phyloP scores from a whole-genome alignment of 2,888 invertebrate species.

The Drosophila differens region DNA sequence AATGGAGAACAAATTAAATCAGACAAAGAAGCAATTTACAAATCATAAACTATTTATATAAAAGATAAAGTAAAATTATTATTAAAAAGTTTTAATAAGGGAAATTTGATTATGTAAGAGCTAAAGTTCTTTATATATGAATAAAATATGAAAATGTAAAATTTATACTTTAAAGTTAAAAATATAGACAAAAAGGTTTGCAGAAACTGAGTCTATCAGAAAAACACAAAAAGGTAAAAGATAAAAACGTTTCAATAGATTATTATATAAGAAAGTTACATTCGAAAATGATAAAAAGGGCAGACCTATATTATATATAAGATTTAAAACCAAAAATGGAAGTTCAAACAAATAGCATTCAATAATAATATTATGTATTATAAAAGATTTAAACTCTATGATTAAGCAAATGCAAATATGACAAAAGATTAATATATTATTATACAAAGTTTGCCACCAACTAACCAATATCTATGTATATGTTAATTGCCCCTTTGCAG shows the following conservation, averaged over 20 bases:
- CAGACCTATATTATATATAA: background rate
- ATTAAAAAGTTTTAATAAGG: background rate
- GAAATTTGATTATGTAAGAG: background rate
- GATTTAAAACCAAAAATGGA: background rate
- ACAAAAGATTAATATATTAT: background rate
- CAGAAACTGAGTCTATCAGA: background rate
- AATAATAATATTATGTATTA: background rate
- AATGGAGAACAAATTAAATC: background rate
- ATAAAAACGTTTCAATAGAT: background rate
- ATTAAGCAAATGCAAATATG: background rate
- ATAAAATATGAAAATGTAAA: background rate
- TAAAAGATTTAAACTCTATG: no score
- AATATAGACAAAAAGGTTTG: background rate
- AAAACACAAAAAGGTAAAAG: background rate
- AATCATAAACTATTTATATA: background rate
- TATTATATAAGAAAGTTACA: background rate
- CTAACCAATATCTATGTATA: background rate
- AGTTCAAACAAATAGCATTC: background rate
- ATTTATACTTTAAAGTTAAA: background rate
- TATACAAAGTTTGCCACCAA: background rate
- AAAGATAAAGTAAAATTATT: background rate
- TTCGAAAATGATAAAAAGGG: background rate
- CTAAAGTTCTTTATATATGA: background rate
- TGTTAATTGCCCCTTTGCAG: slow-evolving; percentile 56
- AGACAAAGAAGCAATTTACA: background rate